Percentiles rank a stretch among this genome's conserved stretches.
Conservation (phyloP, 2,113 vertebrate species). For the Anoplopoma fimbria region DNA sequence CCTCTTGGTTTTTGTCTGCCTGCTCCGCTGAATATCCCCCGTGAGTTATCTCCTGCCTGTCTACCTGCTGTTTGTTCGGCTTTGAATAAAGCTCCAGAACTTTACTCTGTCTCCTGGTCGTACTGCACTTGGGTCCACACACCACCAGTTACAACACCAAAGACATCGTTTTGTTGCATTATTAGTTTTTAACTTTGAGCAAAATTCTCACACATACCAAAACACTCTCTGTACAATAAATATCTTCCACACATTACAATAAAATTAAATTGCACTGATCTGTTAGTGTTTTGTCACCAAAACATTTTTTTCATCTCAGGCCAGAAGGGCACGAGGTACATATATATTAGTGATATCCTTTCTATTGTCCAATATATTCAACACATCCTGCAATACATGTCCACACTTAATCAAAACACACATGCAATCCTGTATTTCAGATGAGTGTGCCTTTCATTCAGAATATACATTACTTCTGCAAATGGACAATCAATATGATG, state of each 20-base stretch:
- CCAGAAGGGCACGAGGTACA: not conserved
- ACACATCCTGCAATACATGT: slow-evolving; percentile 7
- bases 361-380: slow-evolving; percentile 14
- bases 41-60: no score
- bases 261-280: slow-evolving; percentile 36
- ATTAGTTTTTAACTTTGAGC: slow-evolving; percentile 1
- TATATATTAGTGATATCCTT: slow-evolving; percentile 10
- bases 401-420: slow-evolving; percentile 25
- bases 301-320: slow-evolving; percentile 26
- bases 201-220: not conserved
- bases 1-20: no score
- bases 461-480: slow-evolving; percentile 24
- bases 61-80: no score
- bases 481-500: slow-evolving; percentile 47
- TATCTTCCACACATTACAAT: slow-evolving; percentile 17
- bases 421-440: slow-evolving; percentile 5
- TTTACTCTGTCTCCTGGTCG: no score
- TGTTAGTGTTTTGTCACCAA: slow-evolving; percentile 45
- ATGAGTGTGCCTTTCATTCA: slow-evolving; percentile 20
- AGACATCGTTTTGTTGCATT: not conserved
- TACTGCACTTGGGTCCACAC: no score
- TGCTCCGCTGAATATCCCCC: no score
- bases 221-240: slow-evolving; percentile 1
- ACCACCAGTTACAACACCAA: no score
- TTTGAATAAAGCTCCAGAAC: no score